Evolutionary conservation across 2,888 invertebrate species (phyloP), one percentile per base, ranked within the genome.

Genomic region (Schrankia costaestrigalis): DNA sequence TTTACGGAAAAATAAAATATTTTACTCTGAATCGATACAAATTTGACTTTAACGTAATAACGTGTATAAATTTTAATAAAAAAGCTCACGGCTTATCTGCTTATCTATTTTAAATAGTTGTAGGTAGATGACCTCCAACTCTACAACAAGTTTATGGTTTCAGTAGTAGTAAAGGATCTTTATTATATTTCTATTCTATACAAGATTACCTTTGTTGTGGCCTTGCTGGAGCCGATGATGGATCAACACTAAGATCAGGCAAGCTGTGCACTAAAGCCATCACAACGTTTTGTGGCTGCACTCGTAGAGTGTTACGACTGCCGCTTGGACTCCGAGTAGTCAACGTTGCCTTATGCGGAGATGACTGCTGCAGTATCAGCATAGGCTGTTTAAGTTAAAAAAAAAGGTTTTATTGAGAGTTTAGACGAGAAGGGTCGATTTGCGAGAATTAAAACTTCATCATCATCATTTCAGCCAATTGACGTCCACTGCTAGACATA

Each of bases 191-290:
- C 4, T 3, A 3, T 11, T 1, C 5, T 9, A 27, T 27, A 3
- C 17, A 5, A 8, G 13, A 13, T 29, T 35, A 45, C 49, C 47
- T 29, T 10, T 25, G 42, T 3, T 30, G 41, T 1, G 12, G 42
- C 3, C 53, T 46, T 2, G 30, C 36, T 1, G 59, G 36, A 3
- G 56, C 59, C 11, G 49, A 90, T 89, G 62, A 44, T 0, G 61
- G 58, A 5, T 77, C 77, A 1, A 72, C 31, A 8, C 66, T 72
- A 33, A 96, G 85, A 70, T 96, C 95, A 2, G 95, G 95, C 59
- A 96, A 80, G 65, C 95, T 95, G 73, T 95, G 95, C 15, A 95
- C 94, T 30, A 94, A 82, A 35, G 90, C 89, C 60, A 90, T 90
- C n/a, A 68, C 89, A 78, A 39, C 66, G 39, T 80, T 80, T 13